Conservation (phyloP, 2,797 vertebrate genomes). For the Argya squamiceps region DNA sequence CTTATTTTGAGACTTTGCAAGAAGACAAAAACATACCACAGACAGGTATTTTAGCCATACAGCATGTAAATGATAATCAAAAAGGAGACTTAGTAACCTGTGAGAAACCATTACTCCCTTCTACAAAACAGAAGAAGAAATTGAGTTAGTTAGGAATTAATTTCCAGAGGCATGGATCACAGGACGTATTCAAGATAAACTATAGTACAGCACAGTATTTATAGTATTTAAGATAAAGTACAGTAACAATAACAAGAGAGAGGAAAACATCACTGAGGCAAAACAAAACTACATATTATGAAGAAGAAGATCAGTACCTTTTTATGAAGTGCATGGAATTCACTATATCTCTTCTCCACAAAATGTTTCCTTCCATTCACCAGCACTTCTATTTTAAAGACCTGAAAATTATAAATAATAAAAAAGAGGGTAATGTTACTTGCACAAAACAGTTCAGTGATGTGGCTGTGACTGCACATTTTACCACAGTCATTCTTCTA, state of each 20-base stretch:
- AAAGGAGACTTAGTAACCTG: neutral
- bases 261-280: neutral
- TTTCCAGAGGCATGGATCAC: neutral
- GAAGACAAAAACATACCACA: neutral
- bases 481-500: conserved; percentile 47
- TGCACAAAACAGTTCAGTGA: conserved; percentile 5
- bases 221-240: neutral
- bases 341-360: conserved; percentile 97
- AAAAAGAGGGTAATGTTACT: conserved; percentile 47
- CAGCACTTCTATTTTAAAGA: conserved; percentile 96
- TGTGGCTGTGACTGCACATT: neutral
- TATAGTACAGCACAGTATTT: no score
- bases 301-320: conserved; percentile 81
- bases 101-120: neutral
- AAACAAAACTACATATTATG: neutral
- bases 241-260: neutral
- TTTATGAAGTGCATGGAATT: conserved; percentile 96
- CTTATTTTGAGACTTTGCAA: neutral
- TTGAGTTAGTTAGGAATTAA: neutral
- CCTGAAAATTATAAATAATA: conserved; percentile 78
- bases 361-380: conserved; percentile 92
- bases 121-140: neutral
- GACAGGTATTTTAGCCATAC: neutral
- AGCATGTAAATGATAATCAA: neutral
- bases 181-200: neutral